These are phyloP conservation scores for Muntiacus reevesi DNA, from an alignment of 2,113 vertebrate genomes.

Conservation along the genomic window DNA sequence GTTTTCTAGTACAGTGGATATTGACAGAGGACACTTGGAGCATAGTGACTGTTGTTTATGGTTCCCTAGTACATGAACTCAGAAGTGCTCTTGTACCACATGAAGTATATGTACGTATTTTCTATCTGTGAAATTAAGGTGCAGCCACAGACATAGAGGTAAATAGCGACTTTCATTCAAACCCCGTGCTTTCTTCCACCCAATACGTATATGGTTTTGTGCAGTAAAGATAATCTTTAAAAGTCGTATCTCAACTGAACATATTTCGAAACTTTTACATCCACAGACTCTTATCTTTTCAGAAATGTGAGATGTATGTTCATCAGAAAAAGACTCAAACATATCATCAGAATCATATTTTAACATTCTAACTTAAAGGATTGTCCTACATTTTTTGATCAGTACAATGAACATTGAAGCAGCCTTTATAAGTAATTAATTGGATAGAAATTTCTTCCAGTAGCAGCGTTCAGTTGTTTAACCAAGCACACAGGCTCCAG, in stretches of 20 bases:
- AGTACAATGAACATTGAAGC: neutral
- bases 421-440: neutral
- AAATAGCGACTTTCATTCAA: neutral
- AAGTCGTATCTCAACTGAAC: neutral
- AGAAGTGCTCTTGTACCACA: neutral
- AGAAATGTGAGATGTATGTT: neutral
- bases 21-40: neutral
- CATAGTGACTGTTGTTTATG: constrained; percentile 32
- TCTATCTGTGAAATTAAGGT: neutral
- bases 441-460: constrained; percentile 12
- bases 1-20: constrained; percentile 21
- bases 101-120: neutral
- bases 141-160: neutral
- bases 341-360: neutral
- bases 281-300: neutral
- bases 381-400: neutral
- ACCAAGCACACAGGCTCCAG: neutral
- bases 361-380: neutral
- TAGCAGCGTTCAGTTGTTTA: neutral
- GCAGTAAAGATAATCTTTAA: neutral
- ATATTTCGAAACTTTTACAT: constrained; percentile 1
- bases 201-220: neutral
- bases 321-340: neutral
- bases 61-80: constrained; percentile 25
- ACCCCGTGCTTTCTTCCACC: neutral